Conservation (phyloP, 2,888 invertebrate genomes). For the Muschampia plurimacula region DNA sequence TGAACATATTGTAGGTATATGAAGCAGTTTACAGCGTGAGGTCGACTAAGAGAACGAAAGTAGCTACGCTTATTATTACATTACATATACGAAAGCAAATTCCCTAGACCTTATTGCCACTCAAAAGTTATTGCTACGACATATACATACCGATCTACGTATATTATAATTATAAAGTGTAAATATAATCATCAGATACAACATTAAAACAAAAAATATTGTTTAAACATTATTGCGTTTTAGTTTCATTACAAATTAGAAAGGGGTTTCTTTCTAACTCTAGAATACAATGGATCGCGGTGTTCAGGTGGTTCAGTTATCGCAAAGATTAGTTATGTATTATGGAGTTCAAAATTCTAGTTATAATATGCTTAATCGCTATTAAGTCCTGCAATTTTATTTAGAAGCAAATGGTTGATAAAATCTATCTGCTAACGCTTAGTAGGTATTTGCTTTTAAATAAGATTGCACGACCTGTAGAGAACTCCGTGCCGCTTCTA, state of each 20-base stretch:
- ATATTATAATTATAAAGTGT: conserved; percentile 55
- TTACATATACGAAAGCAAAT: conserved; percentile 74
- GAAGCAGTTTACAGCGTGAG: conserved; percentile 80
- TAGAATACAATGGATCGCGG: conserved; percentile 23
- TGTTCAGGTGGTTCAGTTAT: neutral
- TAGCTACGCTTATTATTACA: conserved; percentile 57
- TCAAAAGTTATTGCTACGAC: conserved; percentile 84
- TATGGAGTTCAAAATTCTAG: no score
- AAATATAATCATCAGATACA: conserved; percentile 78
- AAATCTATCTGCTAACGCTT: no score
- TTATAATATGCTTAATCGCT: neutral
- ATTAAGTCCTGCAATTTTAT: no score
- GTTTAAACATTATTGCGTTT: conserved; percentile 76
- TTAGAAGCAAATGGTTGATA: no score
- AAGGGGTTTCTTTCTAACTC: conserved; percentile 57
- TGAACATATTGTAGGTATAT: conserved; percentile 73
- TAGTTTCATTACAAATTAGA: conserved; percentile 65
- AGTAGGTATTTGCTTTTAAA: no score
- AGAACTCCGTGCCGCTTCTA: no score
- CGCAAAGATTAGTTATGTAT: no score
- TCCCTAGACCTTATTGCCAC: conserved; percentile 82
- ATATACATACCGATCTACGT: conserved; percentile 76
- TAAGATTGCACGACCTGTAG: no score
- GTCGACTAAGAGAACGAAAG: conserved; percentile 55
- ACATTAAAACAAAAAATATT: conserved; percentile 81